Percentiles rank a stretch among this genome's conserved stretches.
phyloP scores from a whole-genome alignment of 2,888 invertebrate genomes.

The Drosophila emarginata region DNA sequence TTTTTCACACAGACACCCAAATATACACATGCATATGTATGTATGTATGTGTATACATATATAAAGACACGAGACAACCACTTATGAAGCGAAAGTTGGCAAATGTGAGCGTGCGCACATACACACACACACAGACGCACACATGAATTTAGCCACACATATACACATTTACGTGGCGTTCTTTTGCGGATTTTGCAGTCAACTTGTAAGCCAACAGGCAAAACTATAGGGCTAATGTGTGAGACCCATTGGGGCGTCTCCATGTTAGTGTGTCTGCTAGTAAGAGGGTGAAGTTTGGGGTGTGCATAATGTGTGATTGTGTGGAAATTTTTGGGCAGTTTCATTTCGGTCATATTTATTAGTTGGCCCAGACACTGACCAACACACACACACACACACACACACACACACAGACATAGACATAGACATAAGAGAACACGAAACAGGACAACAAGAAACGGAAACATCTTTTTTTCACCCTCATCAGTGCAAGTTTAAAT shows the following conservation, averaged over 20 bases:
- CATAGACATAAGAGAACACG: conserved; percentile 29
- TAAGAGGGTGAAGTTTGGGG: conserved; percentile 12
- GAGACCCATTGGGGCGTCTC: conserved; percentile 48
- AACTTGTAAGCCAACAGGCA: conserved; percentile 76
- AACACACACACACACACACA: conserved; percentile 45
- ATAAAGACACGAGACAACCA: conserved; percentile 58
- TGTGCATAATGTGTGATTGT: conserved; percentile 72
- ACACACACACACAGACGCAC: conserved; percentile 33
- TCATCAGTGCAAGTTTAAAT: conserved; percentile 72
- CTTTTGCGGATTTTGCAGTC: conserved; percentile 79
- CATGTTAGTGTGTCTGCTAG: conserved; percentile 32
- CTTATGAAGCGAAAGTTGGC: conserved; percentile 71
- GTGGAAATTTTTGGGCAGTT: conserved; percentile 79
- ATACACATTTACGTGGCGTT: conserved; percentile 54
- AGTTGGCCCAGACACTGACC: conserved; percentile 69
- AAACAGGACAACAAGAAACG: conserved; percentile 74
- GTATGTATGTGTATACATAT: conserved; percentile 16
- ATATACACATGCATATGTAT: conserved; percentile 34
- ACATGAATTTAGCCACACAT: neutral
- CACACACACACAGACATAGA: neutral
- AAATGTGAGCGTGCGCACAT: conserved; percentile 41
- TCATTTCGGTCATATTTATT: conserved; percentile 81
- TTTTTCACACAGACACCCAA: conserved; percentile 60
- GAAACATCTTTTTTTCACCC: conserved; percentile 73
- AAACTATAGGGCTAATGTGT: conserved; percentile 74